phyloP scores from a whole-genome alignment of 2,888 invertebrate genomes.

The Trichogramma evanescens region DNA sequence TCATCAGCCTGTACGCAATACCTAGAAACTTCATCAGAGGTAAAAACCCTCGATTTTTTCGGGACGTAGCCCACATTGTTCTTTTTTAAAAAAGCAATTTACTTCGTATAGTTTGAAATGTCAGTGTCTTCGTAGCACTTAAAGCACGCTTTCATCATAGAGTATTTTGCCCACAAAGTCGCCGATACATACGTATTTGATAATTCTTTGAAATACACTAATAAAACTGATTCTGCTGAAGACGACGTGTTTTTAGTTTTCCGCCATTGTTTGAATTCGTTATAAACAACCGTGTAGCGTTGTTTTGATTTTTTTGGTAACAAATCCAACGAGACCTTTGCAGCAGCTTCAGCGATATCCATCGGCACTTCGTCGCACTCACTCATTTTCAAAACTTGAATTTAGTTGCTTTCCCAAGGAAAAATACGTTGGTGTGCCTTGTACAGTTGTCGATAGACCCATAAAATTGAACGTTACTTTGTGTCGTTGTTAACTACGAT shows the following conservation, averaged over 20 bases:
- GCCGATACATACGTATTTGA: neutral
- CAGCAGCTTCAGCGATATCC: slow-evolving; percentile 7
- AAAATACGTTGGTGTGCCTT: no score
- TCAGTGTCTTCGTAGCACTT: slow-evolving; percentile 2
- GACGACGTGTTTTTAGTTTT: neutral
- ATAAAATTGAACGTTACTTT: no score
- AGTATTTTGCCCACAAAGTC: slow-evolving; percentile 1
- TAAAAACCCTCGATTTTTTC: neutral
- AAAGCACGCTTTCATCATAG: slow-evolving; percentile 6
- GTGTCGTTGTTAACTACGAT: no score
- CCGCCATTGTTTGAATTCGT: neutral
- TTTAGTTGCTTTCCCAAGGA: no score
- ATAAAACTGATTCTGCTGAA: neutral
- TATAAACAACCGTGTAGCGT: neutral
- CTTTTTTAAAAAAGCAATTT: neutral
- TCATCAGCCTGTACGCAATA: no score
- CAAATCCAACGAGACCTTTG: neutral
- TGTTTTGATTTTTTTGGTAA: neutral
- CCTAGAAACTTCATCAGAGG: neutral
- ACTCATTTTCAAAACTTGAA: slow-evolving; percentile 39
- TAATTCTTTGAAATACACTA: slow-evolving; percentile 6
- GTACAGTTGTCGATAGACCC: no score
- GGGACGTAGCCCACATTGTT: neutral
- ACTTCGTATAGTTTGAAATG: neutral
- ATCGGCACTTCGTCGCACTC: slow-evolving; percentile 1